A percentile compares a stretch with the other conserved stretches of the same genome.
Conservation (phyloP, 1,140 invertebrate genomes). For the Penaeus japonicus region DNA sequence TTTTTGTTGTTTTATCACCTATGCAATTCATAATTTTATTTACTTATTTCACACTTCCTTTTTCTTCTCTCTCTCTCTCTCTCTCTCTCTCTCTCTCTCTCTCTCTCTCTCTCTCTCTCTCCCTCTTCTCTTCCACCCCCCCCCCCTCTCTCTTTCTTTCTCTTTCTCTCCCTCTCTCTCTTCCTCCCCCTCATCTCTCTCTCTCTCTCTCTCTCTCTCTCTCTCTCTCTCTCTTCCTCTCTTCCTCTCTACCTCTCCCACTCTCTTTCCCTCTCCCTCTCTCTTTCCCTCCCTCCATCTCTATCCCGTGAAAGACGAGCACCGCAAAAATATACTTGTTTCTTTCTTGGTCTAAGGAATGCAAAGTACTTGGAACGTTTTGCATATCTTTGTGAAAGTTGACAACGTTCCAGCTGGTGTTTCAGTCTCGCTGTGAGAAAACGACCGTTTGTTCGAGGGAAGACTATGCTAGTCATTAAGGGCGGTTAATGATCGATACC, state of each 20-base stretch:
- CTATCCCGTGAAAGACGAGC: too few species aligned
- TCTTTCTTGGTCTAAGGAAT: neutral
- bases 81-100: neutral
- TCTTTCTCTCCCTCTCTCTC: neutral
- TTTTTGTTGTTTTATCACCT: too few species aligned
- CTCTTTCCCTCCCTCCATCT: neutral
- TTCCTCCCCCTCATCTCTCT: neutral
- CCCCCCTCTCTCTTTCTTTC: neutral
- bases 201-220: neutral
- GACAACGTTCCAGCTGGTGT: too few species aligned
- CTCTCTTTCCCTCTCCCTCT: neutral
- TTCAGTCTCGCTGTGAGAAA: too few species aligned
- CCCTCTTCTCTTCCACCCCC: neutral
- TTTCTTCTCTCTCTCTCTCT: neutral
- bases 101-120: neutral
- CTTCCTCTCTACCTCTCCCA: neutral
- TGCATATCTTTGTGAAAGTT: too few species aligned
- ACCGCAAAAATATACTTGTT: too few species aligned
- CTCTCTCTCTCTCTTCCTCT: conserved; percentile 24
- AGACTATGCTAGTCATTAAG: too few species aligned
- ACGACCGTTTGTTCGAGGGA: too few species aligned
- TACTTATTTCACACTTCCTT: too few species aligned
- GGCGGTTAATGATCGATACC: too few species aligned
- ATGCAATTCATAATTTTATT: too few species aligned
- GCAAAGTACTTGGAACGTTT: neutral